Evolutionary conservation across 2,797 vertebrate genomes (phyloP), one percentile per base, ranked within the genome.

Genomic region (Muscicapa striata): DNA sequence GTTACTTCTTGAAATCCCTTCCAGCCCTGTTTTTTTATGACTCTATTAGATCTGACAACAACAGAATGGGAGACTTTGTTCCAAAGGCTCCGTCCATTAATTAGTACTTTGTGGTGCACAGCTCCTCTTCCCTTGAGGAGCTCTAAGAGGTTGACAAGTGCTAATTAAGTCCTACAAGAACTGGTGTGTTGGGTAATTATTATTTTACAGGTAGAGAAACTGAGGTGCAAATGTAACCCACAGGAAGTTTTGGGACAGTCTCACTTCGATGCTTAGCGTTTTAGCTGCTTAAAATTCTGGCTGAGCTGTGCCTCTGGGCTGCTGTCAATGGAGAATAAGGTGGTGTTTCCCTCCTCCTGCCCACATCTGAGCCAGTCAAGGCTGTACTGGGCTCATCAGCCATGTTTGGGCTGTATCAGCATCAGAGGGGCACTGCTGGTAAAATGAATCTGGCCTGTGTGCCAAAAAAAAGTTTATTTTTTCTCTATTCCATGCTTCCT

Each of bases 1-100:
- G 94, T 92, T 91, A 91, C 86, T 78, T 67, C 92, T 82, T 84
- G 94, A 52, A 93, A 93, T 94, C 94, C 95, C 93, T 96, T 93
- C 88, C 93, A 95, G 93, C 83, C 48, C 55, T 94, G 64, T 2
- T 86, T 94, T 96, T 95, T 93, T 27, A 79, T 93, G 93, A 95
- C 90, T 96, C 67, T 94, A 96, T 96, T 96, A 95, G 93, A 96
- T 94, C 85, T 96, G 96, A 96, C 96, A 96, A 95, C 96, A 96
- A 95, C 96, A 95, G 95, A 90, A 81, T 79, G 13, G 1, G 69
- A 84, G 63, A 86, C 96, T 96, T 92, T 90, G 92, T 96, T 97
- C 82, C 82, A 95, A 86, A 97, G 93, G 84, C 82, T 93, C 91
- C 19, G 73, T 93, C 96, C 90, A 96, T 96, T 96, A 96, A 96